These are phyloP conservation scores for Scotopteryx bipunctaria DNA, from an alignment of 2,888 invertebrate genomes.

Conservation along the genomic window DNA sequence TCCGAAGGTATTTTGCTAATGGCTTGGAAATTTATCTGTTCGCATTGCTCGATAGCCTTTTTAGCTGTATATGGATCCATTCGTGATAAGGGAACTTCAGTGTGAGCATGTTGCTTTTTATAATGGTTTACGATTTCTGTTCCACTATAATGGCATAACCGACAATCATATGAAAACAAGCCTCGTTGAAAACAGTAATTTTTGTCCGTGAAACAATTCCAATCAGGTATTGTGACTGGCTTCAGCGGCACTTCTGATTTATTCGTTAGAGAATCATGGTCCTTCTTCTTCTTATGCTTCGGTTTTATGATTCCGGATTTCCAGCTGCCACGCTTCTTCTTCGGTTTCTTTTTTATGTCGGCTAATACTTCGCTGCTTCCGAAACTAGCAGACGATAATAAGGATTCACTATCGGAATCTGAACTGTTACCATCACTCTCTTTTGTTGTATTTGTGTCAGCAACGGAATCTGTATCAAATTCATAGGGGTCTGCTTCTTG, in stretches of 20 bases:
- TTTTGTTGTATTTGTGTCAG: constrained; percentile 49
- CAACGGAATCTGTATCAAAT: constrained; percentile 66
- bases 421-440: constrained; percentile 53
- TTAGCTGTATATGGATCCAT: constrained; percentile 78
- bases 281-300: constrained; percentile 64
- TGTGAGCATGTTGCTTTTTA: constrained; percentile 83
- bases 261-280: constrained; percentile 22
- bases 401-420: constrained; percentile 63
- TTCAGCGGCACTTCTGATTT: constrained; percentile 21
- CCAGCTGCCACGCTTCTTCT: constrained; percentile 64
- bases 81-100: constrained; percentile 86
- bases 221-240: constrained; percentile 47
- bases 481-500: constrained; percentile 61
- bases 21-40: constrained; percentile 62
- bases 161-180: constrained; percentile 76
- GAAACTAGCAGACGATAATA: constrained; percentile 58
- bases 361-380: constrained; percentile 57
- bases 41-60: constrained; percentile 81
- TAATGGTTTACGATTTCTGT: constrained; percentile 87
- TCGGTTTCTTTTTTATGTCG: constrained; percentile 61
- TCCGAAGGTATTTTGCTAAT: constrained; percentile 60
- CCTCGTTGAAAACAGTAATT: constrained; percentile 70
- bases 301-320: constrained; percentile 67
- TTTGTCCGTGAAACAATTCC: constrained; percentile 67
- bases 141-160: constrained; percentile 84